These are phyloP conservation scores for Acanthococcus lagerstroemiae DNA, from an alignment of 2,888 invertebrate species.

Conservation along the genomic window DNA sequence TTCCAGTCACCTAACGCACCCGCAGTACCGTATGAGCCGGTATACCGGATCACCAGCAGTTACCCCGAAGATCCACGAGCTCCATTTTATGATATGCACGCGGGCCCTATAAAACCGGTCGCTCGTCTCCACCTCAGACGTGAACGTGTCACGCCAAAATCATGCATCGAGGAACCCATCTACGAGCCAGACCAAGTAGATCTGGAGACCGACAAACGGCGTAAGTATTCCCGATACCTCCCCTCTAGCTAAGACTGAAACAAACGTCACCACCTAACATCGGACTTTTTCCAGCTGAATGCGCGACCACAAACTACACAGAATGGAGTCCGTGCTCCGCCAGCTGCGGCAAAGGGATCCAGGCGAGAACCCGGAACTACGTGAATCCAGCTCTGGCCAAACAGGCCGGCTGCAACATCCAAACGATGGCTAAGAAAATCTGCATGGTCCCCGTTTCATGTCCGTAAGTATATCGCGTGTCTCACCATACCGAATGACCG, in stretches of 20 bases:
- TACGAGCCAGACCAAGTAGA: constrained; percentile 42
- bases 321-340: constrained; percentile 74
- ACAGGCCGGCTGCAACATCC: constrained; percentile 57
- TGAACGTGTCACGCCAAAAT: constrained; percentile 43
- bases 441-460: constrained; percentile 68
- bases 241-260: not conserved
- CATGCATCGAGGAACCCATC: constrained; percentile 38
- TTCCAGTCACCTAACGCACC: constrained; percentile 66
- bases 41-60: constrained; percentile 78
- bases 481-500: no score
- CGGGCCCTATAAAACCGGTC: constrained; percentile 64
- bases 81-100: constrained; percentile 76
- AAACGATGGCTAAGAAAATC: constrained; percentile 80
- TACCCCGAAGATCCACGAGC: constrained; percentile 84
- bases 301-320: constrained; percentile 63
- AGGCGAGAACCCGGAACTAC: constrained; percentile 67
- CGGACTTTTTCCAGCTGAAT: constrained; percentile 54
- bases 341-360: constrained; percentile 75
- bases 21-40: constrained; percentile 67
- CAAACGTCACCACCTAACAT: not conserved
- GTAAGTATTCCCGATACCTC: constrained; percentile 47
- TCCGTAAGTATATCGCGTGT: constrained; percentile 41
- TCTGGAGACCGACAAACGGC: constrained; percentile 54
- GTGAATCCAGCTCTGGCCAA: constrained; percentile 59
- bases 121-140: constrained; percentile 70